These are phyloP conservation scores for Aleiodes alternator DNA, from an alignment of 2,888 invertebrate genomes.

Conservation along the genomic window DNA sequence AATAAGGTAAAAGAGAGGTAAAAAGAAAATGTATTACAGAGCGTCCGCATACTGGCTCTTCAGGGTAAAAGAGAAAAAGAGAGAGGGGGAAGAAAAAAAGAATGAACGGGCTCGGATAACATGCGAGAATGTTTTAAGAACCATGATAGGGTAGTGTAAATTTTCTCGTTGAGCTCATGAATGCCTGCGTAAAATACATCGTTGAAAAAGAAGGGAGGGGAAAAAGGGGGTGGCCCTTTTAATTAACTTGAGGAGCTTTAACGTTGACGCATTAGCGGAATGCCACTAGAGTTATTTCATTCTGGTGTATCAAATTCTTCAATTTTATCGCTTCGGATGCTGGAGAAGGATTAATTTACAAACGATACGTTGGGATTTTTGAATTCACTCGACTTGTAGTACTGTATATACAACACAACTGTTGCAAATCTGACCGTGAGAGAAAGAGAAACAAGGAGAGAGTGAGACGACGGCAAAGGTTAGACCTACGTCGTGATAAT, in stretches of 20 bases:
- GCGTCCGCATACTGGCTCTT: conserved; percentile 8
- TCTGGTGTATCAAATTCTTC: conserved; percentile 20
- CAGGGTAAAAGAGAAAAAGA: neutral
- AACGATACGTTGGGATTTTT: neutral
- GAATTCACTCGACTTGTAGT: no score
- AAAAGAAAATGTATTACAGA: conserved; percentile 45
- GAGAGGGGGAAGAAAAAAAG: neutral
- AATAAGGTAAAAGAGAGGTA: conserved; percentile 41
- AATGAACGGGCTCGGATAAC: conserved; percentile 12
- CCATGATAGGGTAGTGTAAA: conserved; percentile 36
- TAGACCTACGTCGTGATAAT: conserved; percentile 70
- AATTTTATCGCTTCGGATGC: neutral
- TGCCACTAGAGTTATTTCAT: conserved; percentile 14
- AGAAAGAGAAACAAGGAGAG: neutral
- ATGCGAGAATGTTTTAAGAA: conserved; percentile 29
- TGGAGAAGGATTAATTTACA: neutral
- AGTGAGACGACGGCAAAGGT: conserved; percentile 48
- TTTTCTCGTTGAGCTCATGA: conserved; percentile 22
- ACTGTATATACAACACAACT: no score
- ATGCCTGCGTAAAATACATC: conserved; percentile 11
- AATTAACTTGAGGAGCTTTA: conserved; percentile 54
- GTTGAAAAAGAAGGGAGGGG: conserved; percentile 11
- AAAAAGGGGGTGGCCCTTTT: conserved; percentile 48
- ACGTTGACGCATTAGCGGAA: neutral
- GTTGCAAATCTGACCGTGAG: neutral